phyloP scores from a whole-genome alignment of 1,140 invertebrate genomes.

The Aporrectodea caliginosa region DNA sequence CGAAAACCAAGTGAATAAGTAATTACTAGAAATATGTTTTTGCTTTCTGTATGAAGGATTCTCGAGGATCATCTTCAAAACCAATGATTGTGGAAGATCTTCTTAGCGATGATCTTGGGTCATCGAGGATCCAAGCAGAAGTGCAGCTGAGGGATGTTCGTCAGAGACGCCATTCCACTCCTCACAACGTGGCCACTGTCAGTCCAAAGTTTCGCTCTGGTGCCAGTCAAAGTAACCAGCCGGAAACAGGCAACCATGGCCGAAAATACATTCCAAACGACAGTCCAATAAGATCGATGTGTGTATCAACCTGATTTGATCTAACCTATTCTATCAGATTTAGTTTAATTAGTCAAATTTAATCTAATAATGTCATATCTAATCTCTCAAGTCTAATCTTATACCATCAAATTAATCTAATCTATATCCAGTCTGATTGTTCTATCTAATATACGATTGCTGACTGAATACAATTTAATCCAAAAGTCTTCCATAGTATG shows the following conservation, averaged over 20 bases:
- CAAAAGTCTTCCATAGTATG: no score
- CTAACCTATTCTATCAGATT: background rate
- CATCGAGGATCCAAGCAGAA: background rate
- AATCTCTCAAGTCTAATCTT: no score
- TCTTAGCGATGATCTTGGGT: background rate
- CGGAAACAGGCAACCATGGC: no score
- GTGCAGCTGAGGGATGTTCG: background rate
- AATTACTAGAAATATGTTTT: no score
- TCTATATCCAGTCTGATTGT: no score
- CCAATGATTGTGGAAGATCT: background rate
- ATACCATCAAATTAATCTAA: no score
- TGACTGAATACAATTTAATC: no score
- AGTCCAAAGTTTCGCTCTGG: no score
- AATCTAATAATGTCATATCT: slow-evolving; percentile 11
- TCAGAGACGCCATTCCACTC: slow-evolving; percentile 9
- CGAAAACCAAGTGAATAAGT: no score
- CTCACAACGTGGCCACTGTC: slow-evolving; percentile 1
- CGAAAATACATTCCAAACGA: slow-evolving; percentile 18
- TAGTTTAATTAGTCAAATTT: background rate
- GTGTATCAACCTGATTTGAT: slow-evolving; percentile 7
- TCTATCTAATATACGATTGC: no score
- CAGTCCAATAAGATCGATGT: slow-evolving; percentile 40
- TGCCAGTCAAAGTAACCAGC: no score
- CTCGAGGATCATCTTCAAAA: background rate
- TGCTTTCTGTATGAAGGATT: no score